Percentiles rank a stretch among this genome's conserved stretches.
Conservation (phyloP, 2,113 vertebrate genomes). For the Macrotis lagotis region DNA sequence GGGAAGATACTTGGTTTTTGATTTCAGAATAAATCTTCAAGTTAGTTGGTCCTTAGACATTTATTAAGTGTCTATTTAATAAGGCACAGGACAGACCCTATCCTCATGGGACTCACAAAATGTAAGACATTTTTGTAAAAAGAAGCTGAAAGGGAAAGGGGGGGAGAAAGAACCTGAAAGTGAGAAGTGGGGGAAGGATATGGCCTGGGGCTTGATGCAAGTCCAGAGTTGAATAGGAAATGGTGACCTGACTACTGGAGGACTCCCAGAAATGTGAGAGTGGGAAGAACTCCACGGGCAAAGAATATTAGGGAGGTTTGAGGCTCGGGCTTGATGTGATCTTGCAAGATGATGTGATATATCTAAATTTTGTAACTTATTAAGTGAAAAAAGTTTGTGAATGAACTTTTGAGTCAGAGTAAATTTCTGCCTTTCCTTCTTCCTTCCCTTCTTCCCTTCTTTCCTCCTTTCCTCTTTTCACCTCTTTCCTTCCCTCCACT, state of each 20-base stretch:
- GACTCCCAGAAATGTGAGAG: background rate
- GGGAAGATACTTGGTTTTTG: background rate
- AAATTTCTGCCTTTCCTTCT: background rate
- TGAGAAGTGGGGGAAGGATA: background rate
- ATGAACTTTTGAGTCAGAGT: background rate
- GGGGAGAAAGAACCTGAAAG: background rate
- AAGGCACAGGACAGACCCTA: background rate
- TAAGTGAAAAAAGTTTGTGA: background rate
- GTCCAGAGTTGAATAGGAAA: background rate
- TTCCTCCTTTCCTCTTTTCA: too few relatives aligned
- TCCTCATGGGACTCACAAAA: background rate
- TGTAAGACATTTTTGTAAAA: background rate
- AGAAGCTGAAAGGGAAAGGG: background rate
- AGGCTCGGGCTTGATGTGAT: background rate
- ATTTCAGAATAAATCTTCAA: background rate
- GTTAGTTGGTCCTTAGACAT: background rate
- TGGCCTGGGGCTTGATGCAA: background rate
- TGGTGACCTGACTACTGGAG: background rate
- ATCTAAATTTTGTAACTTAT: background rate
- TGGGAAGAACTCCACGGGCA: background rate
- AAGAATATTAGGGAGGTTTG: background rate
- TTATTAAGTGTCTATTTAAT: slow-evolving; percentile 14
- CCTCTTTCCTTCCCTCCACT: too few relatives aligned
- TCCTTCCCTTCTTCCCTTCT: too few relatives aligned
- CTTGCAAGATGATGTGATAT: background rate